Conservation (phyloP, 2,797 vertebrate species). For the Lacerta agilis region DNA sequence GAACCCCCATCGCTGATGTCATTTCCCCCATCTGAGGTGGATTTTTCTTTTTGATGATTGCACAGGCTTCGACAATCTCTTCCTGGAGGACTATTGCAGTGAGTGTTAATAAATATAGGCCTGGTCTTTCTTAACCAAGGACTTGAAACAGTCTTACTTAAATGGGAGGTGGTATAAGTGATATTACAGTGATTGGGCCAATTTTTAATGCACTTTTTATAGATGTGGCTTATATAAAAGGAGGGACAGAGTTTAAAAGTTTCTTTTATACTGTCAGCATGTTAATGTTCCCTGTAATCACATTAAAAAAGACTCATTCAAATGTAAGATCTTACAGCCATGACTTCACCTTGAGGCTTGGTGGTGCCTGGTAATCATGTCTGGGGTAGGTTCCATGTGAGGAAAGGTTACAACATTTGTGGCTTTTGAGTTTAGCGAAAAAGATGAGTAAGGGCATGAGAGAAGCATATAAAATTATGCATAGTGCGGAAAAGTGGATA, state of each 20-base stretch:
- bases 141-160: neutral
- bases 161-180: neutral
- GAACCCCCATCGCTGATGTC: neutral
- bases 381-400: neutral
- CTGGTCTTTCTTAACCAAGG: neutral
- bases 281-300: constrained; percentile 9
- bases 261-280: neutral
- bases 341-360: neutral
- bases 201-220: constrained; percentile 41
- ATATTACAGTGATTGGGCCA: neutral
- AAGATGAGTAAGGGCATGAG: too few species aligned
- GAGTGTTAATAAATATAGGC: neutral
- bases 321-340: neutral
- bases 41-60: neutral
- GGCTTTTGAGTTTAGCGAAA: too few species aligned
- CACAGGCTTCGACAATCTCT: neutral
- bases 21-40: too few species aligned
- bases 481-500: too few species aligned
- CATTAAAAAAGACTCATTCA: neutral
- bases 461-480: too few species aligned
- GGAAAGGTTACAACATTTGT: too few species aligned
- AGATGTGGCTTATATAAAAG: constrained; percentile 9
- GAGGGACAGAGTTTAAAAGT: neutral
- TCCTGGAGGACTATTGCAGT: neutral
- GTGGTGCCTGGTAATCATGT: neutral